These are phyloP conservation scores for Meghimatium bilineatum DNA, from an alignment of 2,888 invertebrate genomes.

Conservation along the genomic window DNA sequence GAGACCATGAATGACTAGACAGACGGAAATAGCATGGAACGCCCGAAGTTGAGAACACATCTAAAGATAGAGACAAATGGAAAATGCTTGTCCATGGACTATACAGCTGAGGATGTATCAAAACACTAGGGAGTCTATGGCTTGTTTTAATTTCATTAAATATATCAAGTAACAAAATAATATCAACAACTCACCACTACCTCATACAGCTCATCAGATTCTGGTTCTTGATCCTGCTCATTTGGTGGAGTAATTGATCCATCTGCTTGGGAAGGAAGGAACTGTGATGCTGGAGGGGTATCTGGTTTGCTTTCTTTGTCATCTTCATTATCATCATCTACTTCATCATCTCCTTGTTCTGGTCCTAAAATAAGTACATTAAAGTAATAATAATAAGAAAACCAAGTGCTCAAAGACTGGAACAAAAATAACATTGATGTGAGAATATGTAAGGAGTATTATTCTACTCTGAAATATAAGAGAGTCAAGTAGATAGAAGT, in stretches of 20 bases:
- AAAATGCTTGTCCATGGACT: too few relatives aligned
- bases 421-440: too few relatives aligned
- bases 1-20: too few relatives aligned
- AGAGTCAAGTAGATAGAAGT: too few relatives aligned
- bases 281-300: conserved; percentile 49
- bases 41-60: too few relatives aligned
- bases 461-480: too few relatives aligned
- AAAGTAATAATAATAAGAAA: neutral
- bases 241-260: conserved; percentile 46
- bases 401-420: neutral
- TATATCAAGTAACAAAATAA: neutral
- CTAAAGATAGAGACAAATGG: too few relatives aligned
- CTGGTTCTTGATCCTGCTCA: conserved; percentile 60
- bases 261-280: conserved; percentile 39
- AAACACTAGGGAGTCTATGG: too few relatives aligned
- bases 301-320: conserved; percentile 62
- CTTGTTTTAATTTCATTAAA: too few relatives aligned
- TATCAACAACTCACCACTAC: conserved; percentile 63
- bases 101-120: too few relatives aligned
- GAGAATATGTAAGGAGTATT: too few relatives aligned
- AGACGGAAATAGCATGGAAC: too few relatives aligned
- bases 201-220: conserved; percentile 67
- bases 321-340: conserved; percentile 72
- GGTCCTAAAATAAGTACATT: conserved; percentile 57
- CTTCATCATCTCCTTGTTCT: conserved; percentile 80